Base-by-base conservation (phyloP, 2,113 vertebrate species). In the Ceuthmochares aereus region DNA sequence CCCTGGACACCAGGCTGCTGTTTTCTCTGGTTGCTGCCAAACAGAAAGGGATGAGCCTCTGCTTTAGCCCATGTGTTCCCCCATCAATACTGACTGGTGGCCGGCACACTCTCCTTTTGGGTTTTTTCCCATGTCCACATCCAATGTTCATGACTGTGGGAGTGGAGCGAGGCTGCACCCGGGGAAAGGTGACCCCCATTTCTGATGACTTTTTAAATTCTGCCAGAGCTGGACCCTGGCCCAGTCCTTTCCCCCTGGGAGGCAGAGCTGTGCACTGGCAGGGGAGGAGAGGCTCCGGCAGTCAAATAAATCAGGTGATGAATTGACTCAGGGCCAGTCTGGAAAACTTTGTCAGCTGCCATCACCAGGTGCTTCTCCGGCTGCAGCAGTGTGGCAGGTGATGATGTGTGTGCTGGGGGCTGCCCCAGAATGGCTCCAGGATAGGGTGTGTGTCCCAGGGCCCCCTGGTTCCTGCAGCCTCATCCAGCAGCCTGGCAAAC, bases 391-490 rank as follows among this genome's bases (percentile, higher is more conserved):
- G 25, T 9, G 2, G 47, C 4, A 7, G 27, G 27, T 26, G 56
- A 8, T 0, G 6, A 25, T 0, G 4, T 10, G 29, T 2, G 8
- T 59, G n/a, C 17, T 22, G 26, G 20, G 21, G 49, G 43, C 47
- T 75, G 56, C 70, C 13, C 32, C 3, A 4, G 43, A 6, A 3
- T 56, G 18, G 58, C 59, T 40, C 82, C 9, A 3, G 7, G 21
- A 6, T 4, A 3, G 10, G 18, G 27, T 5, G 14, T 18, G 55
- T 32, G 21, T n/a, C 54, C 14, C n/a, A 4, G 68, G 16, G 68
- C 29, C 34, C 54, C 0, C 0, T 3, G 2, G 42, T 14, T 66
- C 56, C 56, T 2, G 1, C 0, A 0, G 34, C n/a, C 1, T 4
- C 29, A 27, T 36, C 55, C 13, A 5, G 52, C 55, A 8, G 11